Conservation (phyloP, 2,888 invertebrate species). For the Megamerina dolium region DNA sequence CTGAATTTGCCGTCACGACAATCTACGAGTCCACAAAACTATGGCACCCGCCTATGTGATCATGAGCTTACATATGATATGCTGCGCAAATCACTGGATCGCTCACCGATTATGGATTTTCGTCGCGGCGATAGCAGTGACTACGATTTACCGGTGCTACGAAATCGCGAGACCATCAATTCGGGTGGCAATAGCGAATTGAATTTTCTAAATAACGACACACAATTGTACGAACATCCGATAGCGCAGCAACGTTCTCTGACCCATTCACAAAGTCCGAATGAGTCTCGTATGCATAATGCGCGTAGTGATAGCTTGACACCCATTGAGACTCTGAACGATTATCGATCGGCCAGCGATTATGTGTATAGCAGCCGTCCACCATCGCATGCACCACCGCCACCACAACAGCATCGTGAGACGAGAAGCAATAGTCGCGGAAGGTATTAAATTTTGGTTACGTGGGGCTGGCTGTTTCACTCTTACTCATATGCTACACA, state of each 20-base stretch:
- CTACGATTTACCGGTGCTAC: constrained; percentile 35
- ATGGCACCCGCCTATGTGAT: constrained; percentile 47
- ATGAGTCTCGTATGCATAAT: constrained; percentile 30
- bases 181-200: constrained; percentile 45
- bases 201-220: constrained; percentile 45
- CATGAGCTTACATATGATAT: constrained; percentile 48
- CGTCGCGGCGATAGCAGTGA: constrained; percentile 40
- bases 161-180: constrained; percentile 44
- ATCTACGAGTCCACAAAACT: constrained; percentile 45
- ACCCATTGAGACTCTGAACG: constrained; percentile 24
- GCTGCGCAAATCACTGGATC: constrained; percentile 40
- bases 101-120: constrained; percentile 48
- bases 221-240: constrained; percentile 43
- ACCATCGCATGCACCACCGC: constrained; percentile 22
- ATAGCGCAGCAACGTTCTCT: constrained; percentile 26
- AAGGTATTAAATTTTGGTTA: constrained; percentile 42
- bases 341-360: constrained; percentile 22
- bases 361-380: constrained; percentile 30
- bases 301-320: constrained; percentile 40
- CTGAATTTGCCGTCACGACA: constrained; percentile 32
- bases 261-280: constrained; percentile 31
- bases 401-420: constrained; percentile 22
- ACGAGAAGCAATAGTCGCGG: constrained; percentile 33
- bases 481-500: not conserved
- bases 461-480: constrained; percentile 6